Base-by-base conservation (phyloP, 2,888 invertebrate genomes). In the Cataglyphis cursor region DNA sequence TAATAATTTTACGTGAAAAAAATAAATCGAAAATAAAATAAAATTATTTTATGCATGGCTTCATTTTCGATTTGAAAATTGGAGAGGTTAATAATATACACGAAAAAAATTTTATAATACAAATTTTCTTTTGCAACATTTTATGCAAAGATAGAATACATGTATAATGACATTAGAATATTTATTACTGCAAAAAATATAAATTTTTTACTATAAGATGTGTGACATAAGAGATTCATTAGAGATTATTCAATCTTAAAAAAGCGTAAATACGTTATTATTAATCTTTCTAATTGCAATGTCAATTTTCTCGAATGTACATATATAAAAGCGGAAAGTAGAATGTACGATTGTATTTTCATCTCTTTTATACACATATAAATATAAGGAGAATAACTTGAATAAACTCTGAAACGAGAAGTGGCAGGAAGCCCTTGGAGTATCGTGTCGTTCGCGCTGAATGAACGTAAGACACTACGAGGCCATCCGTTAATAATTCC, bases 401-500 rank as follows among this genome's bases (percentile, higher is more conserved):
- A 44, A 44, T 44, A 44, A 44, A 44, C n/a, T 51, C 48, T n/a
- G 48, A n/a, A n/a, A 51, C 15, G 6, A n/a, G 21, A 44, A 31
- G 59, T 21, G 44, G n/a, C 15, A 61, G n/a, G n/a, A 57, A 31
- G 41, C 24, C 31, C 74, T 48, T 24, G 9, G 31, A 38, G 31
- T 21, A 74, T 61, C 8, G 38, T 48, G 61, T 38, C 62, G n/a
- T 57, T 80, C 12, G 15, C 70, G 48, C 82, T 87, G 76, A 87
- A 89, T 89, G 89, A 81, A 86, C 83, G 76, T 61, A 57, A 35
- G 73, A 54, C 62, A 70, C 38, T 61, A 75, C 74, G 54, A 75
- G 44, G 61, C 38, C 59, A 74, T 62, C n/a, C 28, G 78, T 84
- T 85, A 88, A 84, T 89, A 83, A 86, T 84, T 85, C 78, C 78